These are phyloP conservation scores for Ivindomyrus marchei DNA, from an alignment of 2,113 vertebrate genomes.

Conservation along the genomic window DNA sequence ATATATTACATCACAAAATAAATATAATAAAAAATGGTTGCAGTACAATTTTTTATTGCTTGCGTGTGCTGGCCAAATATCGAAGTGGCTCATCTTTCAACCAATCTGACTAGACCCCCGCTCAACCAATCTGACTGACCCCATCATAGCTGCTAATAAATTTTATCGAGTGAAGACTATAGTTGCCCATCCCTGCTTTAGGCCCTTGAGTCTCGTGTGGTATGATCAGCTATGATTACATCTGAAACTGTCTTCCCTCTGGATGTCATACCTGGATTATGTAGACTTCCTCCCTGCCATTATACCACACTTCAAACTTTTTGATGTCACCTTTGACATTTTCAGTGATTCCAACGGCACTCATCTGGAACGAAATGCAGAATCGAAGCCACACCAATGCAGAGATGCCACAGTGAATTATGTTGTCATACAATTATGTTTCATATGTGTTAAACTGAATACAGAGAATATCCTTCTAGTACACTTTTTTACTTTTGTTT, in stretches of 20 bases:
- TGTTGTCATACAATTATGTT: background rate
- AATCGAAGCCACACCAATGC: background rate
- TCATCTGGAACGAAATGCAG: constrained; percentile 66
- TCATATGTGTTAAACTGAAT: background rate
- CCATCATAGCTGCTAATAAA: background rate
- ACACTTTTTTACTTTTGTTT: background rate
- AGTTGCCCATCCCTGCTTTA: background rate
- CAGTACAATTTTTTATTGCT: background rate
- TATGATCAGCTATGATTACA: background rate
- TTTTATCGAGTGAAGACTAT: background rate
- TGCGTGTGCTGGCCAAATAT: background rate
- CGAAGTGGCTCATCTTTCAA: background rate
- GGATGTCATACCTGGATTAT: constrained; percentile 78
- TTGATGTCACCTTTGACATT: constrained; percentile 84
- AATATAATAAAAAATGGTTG: background rate
- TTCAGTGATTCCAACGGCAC: constrained; percentile 83
- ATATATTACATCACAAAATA: background rate
- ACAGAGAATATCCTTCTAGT: background rate
- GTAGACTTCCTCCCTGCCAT: constrained; percentile 87
- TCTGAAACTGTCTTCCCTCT: background rate
- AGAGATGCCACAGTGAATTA: background rate
- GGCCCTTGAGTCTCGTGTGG: background rate
- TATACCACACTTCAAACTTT: constrained; percentile 93
- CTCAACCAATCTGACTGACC: background rate
- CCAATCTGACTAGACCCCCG: background rate